Evolutionary conservation across 2,113 vertebrate genomes (phyloP).

Genomic region (Neoarius graeffei): DNA sequence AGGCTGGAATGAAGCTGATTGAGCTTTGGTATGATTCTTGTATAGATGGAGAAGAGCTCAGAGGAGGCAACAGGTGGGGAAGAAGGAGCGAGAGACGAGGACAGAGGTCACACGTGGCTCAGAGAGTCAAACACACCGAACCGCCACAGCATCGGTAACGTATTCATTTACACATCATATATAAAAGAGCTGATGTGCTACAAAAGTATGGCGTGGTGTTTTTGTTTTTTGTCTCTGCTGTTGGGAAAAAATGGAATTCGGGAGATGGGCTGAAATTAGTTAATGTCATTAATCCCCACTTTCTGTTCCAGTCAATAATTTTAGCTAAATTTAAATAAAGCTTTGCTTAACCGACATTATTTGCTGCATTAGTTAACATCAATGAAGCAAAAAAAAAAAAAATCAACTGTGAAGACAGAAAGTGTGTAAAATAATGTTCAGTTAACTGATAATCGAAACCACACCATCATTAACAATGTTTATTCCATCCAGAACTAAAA

Average conservation of each 20-base stretch:
- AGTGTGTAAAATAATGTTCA: not conserved
- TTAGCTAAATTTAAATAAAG: not conserved
- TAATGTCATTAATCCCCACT: not conserved
- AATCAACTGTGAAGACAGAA: not conserved
- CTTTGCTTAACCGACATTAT: not conserved
- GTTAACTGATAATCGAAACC: not conserved
- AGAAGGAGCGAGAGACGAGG: slow-evolving; percentile 43
- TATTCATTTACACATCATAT: not conserved
- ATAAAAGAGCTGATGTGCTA: not conserved
- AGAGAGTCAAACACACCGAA: slow-evolving; percentile 58
- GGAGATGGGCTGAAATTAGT: not conserved
- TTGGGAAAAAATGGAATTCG: not conserved
- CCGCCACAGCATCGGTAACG: slow-evolving; percentile 49
- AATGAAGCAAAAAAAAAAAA: not conserved
- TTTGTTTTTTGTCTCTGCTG: not conserved
- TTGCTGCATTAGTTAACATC: not conserved
- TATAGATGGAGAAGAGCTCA: slow-evolving; percentile 32
- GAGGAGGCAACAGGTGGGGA: slow-evolving; percentile 24
- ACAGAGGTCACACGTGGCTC: slow-evolving; percentile 51
- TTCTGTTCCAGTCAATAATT: not conserved
- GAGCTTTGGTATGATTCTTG: not conserved
- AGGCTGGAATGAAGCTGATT: not conserved
- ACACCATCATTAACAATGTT: not conserved
- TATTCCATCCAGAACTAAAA: not conserved
- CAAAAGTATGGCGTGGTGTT: not conserved